Base-by-base conservation (phyloP, 1,140 invertebrate species). In the Pachypsylla venusta region DNA sequence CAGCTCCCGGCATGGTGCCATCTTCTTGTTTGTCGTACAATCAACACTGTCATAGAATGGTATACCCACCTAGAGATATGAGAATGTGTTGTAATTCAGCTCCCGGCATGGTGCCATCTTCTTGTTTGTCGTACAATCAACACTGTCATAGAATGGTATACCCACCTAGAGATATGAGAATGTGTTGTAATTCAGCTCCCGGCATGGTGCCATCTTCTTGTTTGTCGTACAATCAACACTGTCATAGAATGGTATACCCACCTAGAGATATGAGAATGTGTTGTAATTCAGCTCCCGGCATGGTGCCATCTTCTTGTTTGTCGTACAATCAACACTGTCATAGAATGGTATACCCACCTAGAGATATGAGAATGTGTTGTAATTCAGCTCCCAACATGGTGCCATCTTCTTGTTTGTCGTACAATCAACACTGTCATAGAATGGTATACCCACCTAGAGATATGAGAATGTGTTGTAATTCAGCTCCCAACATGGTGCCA, bases 211-310 rank as follows among this genome's bases (percentile, higher is more conserved):
- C 96, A 67, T 98, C 92, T 73, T 98, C 95, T 71, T 83, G 81
- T 76, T 98, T 96, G 82, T 99, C 96, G 80, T 98, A 98, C 68
- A 98, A 82, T 75, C n/a, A n/a, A n/a, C n/a, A n/a, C n/a, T n/a
- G n/a, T n/a, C n/a, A 53, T 54, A 14, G 5, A 25, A 35, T 59
- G 7, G 13, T 16, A 19, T 54, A 69, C 73, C 79, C 73, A 94
- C 93, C 95, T 68, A 99, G 80, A 62, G 92, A 83, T 62, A 95
- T 77, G 60, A 99, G 84, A 63, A 92, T 93, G 81, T 99, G 93
- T 70, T 89, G 84, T 68, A 99, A 81, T 79, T 99, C 96, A 78
- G 92, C 96, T 67, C 81, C 81, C 70, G 98, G 82, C 87, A 99
- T 98, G 68, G 81, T 85, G 66, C 96, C 96, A 67, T 98, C 92